phyloP scores from a whole-genome alignment of 2,888 invertebrate genomes.

The Parnassius apollo region DNA sequence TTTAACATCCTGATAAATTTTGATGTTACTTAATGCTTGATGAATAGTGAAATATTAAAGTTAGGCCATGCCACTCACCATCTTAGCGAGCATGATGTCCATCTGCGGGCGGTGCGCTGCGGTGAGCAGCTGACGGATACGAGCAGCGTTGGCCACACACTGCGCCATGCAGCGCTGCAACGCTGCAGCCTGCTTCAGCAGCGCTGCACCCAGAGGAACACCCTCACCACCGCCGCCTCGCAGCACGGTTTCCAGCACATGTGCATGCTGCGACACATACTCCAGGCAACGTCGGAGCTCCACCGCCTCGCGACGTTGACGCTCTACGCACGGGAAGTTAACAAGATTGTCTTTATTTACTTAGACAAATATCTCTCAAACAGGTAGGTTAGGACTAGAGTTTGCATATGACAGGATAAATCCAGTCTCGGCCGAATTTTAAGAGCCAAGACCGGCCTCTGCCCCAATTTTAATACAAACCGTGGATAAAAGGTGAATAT shows the following conservation, averaged over 20 bases:
- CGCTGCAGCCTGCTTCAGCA: slow-evolving; percentile 70
- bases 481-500: no score
- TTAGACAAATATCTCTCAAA: no score
- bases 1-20: no score
- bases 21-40: no score
- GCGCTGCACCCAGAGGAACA: slow-evolving; percentile 64
- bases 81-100: slow-evolving; percentile 75
- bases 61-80: slow-evolving; percentile 50
- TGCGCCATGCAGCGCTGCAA: slow-evolving; percentile 77
- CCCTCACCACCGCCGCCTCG: slow-evolving; percentile 50
- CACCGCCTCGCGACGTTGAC: slow-evolving; percentile 66
- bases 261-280: slow-evolving; percentile 73
- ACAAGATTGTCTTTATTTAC: no score
- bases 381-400: no score
- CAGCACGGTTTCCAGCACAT: slow-evolving; percentile 69
- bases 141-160: slow-evolving; percentile 71
- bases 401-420: no score
- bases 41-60: not conserved
- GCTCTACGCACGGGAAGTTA: slow-evolving; percentile 47
- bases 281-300: slow-evolving; percentile 75
- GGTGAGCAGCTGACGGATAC: slow-evolving; percentile 67
- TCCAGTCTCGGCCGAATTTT: no score
- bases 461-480: no score
- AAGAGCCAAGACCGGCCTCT: no score
- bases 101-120: slow-evolving; percentile 72